Conservation (phyloP, 2,888 invertebrate genomes). For the Tenthredo amoena region DNA sequence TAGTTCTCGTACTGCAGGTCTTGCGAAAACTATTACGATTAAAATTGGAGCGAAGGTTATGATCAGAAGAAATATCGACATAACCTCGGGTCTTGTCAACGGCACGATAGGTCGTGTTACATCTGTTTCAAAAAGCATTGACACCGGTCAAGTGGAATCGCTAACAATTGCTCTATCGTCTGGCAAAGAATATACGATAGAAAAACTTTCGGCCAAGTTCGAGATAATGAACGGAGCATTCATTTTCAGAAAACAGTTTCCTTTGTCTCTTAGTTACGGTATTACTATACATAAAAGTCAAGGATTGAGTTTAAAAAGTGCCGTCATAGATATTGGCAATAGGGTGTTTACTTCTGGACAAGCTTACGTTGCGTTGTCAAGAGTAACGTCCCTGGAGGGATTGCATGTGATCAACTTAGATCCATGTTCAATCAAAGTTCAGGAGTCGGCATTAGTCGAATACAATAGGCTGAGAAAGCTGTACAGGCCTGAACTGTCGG, state of each 20-base stretch:
- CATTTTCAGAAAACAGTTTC: conserved; percentile 62
- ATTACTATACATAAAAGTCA: conserved; percentile 61
- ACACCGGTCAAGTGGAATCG: conserved; percentile 57
- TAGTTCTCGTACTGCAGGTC: conserved; percentile 61
- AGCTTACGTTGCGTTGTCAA: conserved; percentile 59
- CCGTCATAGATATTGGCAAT: conserved; percentile 60
- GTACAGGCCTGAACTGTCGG: conserved; percentile 46
- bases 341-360: conserved; percentile 53
- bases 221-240: conserved; percentile 59
- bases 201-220: conserved; percentile 62
- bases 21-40: conserved; percentile 60
- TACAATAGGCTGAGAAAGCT: conserved; percentile 58
- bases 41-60: conserved; percentile 62
- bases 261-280: conserved; percentile 62
- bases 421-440: conserved; percentile 57
- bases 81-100: conserved; percentile 64
- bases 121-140: conserved; percentile 54
- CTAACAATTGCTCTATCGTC: conserved; percentile 58
- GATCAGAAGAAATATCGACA: conserved; percentile 64
- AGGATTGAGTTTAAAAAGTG: conserved; percentile 58
- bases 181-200: conserved; percentile 56
- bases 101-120: conserved; percentile 62
- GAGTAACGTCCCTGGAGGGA: conserved; percentile 59
- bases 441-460: conserved; percentile 55
- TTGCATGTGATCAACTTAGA: conserved; percentile 61